Conservation (phyloP, 2,888 invertebrate species). For the Megalurothrips usitatus region DNA sequence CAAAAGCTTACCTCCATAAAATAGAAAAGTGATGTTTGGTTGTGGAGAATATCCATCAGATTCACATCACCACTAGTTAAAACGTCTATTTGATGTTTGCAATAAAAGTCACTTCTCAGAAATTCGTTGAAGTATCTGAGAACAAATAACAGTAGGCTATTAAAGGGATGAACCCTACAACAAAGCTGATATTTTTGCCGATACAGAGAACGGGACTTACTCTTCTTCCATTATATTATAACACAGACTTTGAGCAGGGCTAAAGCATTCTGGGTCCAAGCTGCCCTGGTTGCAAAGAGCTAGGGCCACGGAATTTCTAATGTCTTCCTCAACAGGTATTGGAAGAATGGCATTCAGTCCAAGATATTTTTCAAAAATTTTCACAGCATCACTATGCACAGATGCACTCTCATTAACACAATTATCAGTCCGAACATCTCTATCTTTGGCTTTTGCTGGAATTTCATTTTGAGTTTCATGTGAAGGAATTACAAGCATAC, state of each 20-base stretch:
- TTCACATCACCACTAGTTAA: slow-evolving; percentile 73
- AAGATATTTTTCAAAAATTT: slow-evolving; percentile 73
- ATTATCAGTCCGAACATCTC: background rate
- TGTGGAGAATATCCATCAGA: slow-evolving; percentile 82
- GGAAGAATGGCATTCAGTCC: slow-evolving; percentile 61
- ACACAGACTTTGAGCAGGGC: slow-evolving; percentile 65
- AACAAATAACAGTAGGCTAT: slow-evolving; percentile 33
- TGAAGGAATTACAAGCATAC: background rate
- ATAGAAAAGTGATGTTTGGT: slow-evolving; percentile 86
- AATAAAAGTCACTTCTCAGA: slow-evolving; percentile 77
- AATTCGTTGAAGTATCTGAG: slow-evolving; percentile 70
- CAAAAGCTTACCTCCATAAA: slow-evolving; percentile 71
- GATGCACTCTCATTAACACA: background rate
- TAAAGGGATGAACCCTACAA: too few relatives aligned
- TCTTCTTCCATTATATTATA: slow-evolving; percentile 64
- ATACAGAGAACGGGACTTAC: slow-evolving; percentile 44
- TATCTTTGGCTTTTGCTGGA: background rate
- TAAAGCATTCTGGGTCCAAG: slow-evolving; percentile 65
- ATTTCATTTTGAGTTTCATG: background rate
- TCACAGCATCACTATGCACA: slow-evolving; percentile 53
- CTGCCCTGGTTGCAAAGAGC: slow-evolving; percentile 39
- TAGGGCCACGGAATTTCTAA: background rate
- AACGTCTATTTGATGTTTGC: slow-evolving; percentile 90
- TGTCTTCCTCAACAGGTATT: slow-evolving; percentile 55
- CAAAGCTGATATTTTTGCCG: background rate